Evolutionary conservation across 1,140 invertebrate species (phyloP), one percentile per base, ranked within the genome.

Genomic region (Drosophila leontia): DNA sequence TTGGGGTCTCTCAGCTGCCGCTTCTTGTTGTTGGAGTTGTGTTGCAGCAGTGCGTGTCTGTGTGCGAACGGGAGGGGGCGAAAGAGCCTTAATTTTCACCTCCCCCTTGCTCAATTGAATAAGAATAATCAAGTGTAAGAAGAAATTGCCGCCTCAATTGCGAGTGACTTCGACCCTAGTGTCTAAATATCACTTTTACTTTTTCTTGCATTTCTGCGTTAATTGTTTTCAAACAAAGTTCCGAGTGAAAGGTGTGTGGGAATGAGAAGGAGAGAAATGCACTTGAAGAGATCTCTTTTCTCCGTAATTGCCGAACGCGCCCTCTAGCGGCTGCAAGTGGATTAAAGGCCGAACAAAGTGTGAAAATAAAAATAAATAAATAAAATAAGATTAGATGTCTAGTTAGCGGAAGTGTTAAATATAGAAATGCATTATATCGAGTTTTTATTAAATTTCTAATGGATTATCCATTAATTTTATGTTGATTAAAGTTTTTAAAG

Each of bases 121-220:
- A 68, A 68, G 65, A 68, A 69, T 68, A 68, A 17, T 47, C 32
- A 70, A 70, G 67, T 68, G 62, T 55, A 70, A 67, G 62, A 55
- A 65, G 41, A 35, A 37, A 39, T 56, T 56, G 53, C 19, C 17
- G n/a, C 32, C 13, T 23, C 17, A 50, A 44, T 44, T 64, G 39
- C 53, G 48, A 44, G 13, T 55, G 29, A 55, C 37, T 11, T 26
- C 2, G 39, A 3, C 8, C 13, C 19, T 15, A 37, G 19, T 37
- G 48, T n/a, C 65, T 39, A 68, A 35, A 69, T 64, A 41, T 23
- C 67, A 68, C 67, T 70, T 68, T 70, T 70, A 67, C 62, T 67
- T 70, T 59, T 67, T 45, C 39, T 41, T 34, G 39, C 62, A 34
- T 45, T 67, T 32, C 8, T 32, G 41, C 19, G 32, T 17, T 44